Conservation (phyloP, 1,140 invertebrate species). For the Idris sp. region DNA sequence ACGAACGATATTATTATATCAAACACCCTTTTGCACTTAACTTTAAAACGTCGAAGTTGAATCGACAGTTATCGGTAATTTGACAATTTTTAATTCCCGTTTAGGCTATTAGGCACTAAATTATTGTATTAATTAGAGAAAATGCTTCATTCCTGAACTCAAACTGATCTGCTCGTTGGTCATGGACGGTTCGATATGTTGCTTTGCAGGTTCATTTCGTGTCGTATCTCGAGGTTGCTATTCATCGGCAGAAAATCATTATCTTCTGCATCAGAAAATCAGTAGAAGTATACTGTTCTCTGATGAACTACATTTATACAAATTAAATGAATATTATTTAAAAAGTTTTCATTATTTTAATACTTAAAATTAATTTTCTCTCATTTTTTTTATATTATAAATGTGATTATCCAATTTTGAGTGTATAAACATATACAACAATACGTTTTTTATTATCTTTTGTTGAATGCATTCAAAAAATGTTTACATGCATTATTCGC, state of each 20-base stretch:
- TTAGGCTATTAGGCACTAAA: slow-evolving; percentile 50
- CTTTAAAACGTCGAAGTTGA: no score
- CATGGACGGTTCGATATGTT: slow-evolving; percentile 24
- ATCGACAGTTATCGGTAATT: slow-evolving; percentile 35
- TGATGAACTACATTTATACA: slow-evolving; percentile 37
- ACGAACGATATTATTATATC: no score
- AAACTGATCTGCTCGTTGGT: slow-evolving; percentile 9
- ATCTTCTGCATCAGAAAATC: slow-evolving; percentile 49
- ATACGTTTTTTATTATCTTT: no score
- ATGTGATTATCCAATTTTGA: no score
- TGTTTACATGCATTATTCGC: no score
- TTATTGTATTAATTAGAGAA: slow-evolving; percentile 64
- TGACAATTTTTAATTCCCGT: slow-evolving; percentile 40
- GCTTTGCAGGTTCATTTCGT: slow-evolving; percentile 37
- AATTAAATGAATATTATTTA: no score
- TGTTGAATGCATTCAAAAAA: no score
- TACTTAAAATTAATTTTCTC: no score
- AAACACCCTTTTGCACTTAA: no score
- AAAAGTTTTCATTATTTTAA: no score
- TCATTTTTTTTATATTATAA: no score
- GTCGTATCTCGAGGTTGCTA: slow-evolving; percentile 25
- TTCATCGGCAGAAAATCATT: slow-evolving; percentile 72
- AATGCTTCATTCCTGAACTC: slow-evolving; percentile 60
- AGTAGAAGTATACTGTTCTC: slow-evolving; percentile 26
- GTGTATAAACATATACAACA: no score